Percentiles rank a stretch among this genome's conserved stretches.
Conservation (phyloP, 2,797 vertebrate species). For the Mionectes olivaceus region DNA sequence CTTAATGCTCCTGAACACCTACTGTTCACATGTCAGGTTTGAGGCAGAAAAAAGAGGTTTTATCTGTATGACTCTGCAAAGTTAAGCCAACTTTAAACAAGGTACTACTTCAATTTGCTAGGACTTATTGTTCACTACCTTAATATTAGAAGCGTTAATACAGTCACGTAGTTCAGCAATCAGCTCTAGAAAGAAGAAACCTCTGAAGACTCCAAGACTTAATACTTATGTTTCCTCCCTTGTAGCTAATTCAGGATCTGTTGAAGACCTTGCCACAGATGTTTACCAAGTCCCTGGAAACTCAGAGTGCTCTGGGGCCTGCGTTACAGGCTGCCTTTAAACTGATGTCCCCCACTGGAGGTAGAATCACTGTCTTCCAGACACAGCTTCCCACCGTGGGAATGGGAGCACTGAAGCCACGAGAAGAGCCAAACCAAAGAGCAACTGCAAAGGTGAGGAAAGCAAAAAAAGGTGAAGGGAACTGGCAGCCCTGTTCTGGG, state of each 20-base stretch:
- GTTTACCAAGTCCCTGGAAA: conserved; percentile 94
- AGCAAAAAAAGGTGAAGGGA: not conserved
- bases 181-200: not conserved
- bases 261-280: conserved; percentile 90
- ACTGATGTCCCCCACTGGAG: conserved; percentile 93
- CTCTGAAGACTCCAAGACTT: not conserved
- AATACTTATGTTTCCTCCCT: conserved; percentile 27
- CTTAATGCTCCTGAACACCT: not conserved
- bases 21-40: not conserved
- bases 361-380: conserved; percentile 94
- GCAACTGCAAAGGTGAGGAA: conserved; percentile 88
- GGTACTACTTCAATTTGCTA: not conserved
- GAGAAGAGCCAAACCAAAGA: conserved; percentile 93
- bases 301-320: conserved; percentile 93
- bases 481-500: not conserved
- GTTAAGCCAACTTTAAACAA: not conserved
- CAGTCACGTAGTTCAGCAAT: not conserved
- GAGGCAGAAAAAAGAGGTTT: not conserved
- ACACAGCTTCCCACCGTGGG: conserved; percentile 93
- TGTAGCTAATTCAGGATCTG: conserved; percentile 93
- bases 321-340: conserved; percentile 94
- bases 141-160: not conserved
- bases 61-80: not conserved
- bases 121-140: not conserved
- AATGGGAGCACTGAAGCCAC: conserved; percentile 88